These are phyloP conservation scores for Lepisosteus oculatus DNA, from an alignment of 2,113 vertebrate species.

Conservation along the genomic window DNA sequence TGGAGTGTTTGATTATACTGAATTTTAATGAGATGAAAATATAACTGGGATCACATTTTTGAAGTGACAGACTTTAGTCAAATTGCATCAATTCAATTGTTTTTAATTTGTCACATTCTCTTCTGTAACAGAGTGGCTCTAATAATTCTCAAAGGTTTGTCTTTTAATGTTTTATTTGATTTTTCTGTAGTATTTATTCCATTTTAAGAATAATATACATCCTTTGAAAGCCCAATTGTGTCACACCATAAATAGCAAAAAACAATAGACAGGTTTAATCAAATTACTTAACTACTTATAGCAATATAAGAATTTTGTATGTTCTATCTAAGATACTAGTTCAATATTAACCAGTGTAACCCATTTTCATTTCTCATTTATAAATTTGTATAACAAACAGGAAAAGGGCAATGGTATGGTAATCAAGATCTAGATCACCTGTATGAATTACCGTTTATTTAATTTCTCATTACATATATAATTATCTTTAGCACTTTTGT, in stretches of 20 bases:
- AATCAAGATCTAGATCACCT: too few species aligned
- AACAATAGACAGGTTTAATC: neutral
- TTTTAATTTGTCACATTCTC: constrained; percentile 51
- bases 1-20: constrained; percentile 66
- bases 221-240: too few species aligned
- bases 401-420: too few species aligned
- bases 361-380: too few species aligned
- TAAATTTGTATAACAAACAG: too few species aligned
- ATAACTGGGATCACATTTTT: constrained; percentile 74
- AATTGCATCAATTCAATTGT: constrained; percentile 67
- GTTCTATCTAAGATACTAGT: too few species aligned
- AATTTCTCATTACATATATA: too few species aligned
- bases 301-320: too few species aligned
- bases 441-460: too few species aligned
- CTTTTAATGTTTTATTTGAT: constrained; percentile 3
- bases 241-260: neutral
- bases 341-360: too few species aligned
- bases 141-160: constrained; percentile 47
- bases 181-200: neutral
- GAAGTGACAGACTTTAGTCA: constrained; percentile 70
- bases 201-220: neutral
- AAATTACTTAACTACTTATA: too few species aligned
- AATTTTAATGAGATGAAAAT: constrained; percentile 76
- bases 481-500: too few species aligned
- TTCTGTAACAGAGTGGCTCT: constrained; percentile 68